Evolutionary conservation across 1,140 invertebrate genomes (phyloP).

Genomic region (Drosophila arizonae): DNA sequence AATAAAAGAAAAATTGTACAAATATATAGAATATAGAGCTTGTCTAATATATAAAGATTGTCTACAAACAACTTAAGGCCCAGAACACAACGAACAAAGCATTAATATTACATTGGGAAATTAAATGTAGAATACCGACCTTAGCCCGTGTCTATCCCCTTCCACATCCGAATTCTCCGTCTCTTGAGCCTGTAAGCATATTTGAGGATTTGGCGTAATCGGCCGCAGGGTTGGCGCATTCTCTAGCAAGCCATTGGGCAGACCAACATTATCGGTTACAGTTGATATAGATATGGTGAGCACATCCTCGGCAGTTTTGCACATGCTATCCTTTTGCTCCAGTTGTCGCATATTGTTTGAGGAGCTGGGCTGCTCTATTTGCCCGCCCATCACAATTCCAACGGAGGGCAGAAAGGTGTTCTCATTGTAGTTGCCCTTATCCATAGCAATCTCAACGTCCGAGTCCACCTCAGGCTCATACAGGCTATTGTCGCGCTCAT

Average conservation of each 20-base stretch:
- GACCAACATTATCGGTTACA: slow-evolving; percentile 85
- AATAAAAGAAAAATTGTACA: slow-evolving; percentile 34
- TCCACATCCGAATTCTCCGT: slow-evolving; percentile 40
- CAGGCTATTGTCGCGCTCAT: slow-evolving; percentile 84
- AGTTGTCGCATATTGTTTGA: slow-evolving; percentile 62
- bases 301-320: slow-evolving; percentile 82
- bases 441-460: slow-evolving; percentile 68
- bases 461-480: slow-evolving; percentile 83
- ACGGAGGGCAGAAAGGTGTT: slow-evolving; percentile 86
- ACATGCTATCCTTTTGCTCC: slow-evolving; percentile 82
- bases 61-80: slow-evolving; percentile 54
- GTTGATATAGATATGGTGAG: slow-evolving; percentile 84
- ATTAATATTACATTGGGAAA: slow-evolving; percentile 22
- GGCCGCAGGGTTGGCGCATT: slow-evolving; percentile 72
- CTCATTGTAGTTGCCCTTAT: slow-evolving; percentile 66
- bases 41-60: slow-evolving; percentile 18
- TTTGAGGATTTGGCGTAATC: slow-evolving; percentile 86
- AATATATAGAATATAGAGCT: slow-evolving; percentile 41
- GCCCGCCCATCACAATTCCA: slow-evolving; percentile 86
- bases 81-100: slow-evolving; percentile 36
- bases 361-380: slow-evolving; percentile 55
- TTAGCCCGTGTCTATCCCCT: slow-evolving; percentile 45
- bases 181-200: slow-evolving; percentile 80
- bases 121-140: slow-evolving; percentile 79
- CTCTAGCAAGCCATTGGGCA: slow-evolving; percentile 83